Evolutionary conservation across 1,140 invertebrate genomes (phyloP).

Genomic region (Manduca sexta): DNA sequence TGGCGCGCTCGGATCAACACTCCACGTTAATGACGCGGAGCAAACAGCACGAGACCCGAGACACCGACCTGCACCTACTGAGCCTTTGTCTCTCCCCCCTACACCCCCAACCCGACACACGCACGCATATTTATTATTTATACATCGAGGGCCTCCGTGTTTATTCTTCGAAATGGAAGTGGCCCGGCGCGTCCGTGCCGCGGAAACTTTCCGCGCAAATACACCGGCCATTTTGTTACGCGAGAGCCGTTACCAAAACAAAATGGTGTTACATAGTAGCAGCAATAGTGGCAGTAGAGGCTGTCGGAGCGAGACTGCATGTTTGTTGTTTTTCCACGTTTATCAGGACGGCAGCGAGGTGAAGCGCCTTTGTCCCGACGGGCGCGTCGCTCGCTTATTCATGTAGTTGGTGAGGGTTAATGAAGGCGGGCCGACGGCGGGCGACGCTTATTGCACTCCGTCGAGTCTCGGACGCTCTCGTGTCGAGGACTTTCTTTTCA

Average conservation of each 20-base stretch:
- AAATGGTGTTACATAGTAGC: slow-evolving; percentile 21
- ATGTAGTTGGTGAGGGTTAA: slow-evolving; percentile 55
- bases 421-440: slow-evolving; percentile 48
- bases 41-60: slow-evolving; percentile 49
- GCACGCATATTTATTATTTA: slow-evolving; percentile 63
- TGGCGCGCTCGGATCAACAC: slow-evolving; percentile 36
- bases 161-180: slow-evolving; percentile 64
- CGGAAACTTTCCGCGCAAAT: slow-evolving; percentile 1
- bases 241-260: slow-evolving; percentile 46
- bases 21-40: slow-evolving; percentile 62
- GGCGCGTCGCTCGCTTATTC: slow-evolving; percentile 37
- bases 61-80: slow-evolving; percentile 24
- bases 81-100: slow-evolving; percentile 59
- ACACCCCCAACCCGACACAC: no score
- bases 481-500: slow-evolving; percentile 64
- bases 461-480: slow-evolving; percentile 54
- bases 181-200: slow-evolving; percentile 16
- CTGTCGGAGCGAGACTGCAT: slow-evolving; percentile 6
- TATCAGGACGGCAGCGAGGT: slow-evolving; percentile 30
- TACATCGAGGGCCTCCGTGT: slow-evolving; percentile 57
- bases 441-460: slow-evolving; percentile 62
- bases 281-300: not conserved
- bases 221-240: slow-evolving; percentile 15
- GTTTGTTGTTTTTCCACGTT: slow-evolving; percentile 43
- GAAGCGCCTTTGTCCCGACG: slow-evolving; percentile 26